Conservation (phyloP, 2,113 vertebrate species). For the Entomyzon cyanotis region DNA sequence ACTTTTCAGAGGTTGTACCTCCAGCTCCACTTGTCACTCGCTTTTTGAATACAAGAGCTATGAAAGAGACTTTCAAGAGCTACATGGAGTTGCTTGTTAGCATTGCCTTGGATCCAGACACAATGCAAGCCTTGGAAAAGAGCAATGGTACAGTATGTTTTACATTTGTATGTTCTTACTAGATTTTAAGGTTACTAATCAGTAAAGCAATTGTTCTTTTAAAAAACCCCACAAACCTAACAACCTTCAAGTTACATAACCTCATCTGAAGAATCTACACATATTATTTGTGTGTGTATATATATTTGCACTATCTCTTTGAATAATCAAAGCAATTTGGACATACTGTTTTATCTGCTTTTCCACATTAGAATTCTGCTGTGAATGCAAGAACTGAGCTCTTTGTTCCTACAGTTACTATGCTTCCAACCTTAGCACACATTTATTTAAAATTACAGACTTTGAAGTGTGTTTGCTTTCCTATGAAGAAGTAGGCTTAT, state of each 20-base stretch:
- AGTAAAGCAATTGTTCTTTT: not conserved
- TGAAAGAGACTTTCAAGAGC: constrained; percentile 97
- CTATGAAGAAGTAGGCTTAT: not conserved
- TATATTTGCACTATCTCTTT: not conserved
- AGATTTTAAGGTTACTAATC: not conserved
- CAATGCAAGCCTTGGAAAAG: constrained; percentile 89
- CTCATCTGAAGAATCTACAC: not conserved
- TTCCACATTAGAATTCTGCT: not conserved
- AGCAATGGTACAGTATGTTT: constrained; percentile 84
- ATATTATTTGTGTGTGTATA: rapidly evolving
- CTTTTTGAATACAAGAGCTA: constrained; percentile 92
- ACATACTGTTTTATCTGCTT: not conserved
- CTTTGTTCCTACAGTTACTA: not conserved
- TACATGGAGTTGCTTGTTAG: constrained; percentile 95
- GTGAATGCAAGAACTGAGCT: not conserved
- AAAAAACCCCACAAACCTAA: not conserved
- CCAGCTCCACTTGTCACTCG: constrained; percentile 85
- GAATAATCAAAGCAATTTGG: not conserved
- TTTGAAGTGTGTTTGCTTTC: not conserved
- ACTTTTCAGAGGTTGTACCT: constrained; percentile 81
- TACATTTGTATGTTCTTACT: not conserved
- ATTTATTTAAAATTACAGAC: not conserved
- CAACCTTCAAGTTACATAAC: not conserved
- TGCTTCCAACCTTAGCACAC: not conserved
- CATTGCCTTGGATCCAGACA: constrained; percentile 88